A percentile compares a stretch with the other conserved stretches of the same genome.
Conservation (phyloP, 2,888 invertebrate species). For the Lissonota sp. region DNA sequence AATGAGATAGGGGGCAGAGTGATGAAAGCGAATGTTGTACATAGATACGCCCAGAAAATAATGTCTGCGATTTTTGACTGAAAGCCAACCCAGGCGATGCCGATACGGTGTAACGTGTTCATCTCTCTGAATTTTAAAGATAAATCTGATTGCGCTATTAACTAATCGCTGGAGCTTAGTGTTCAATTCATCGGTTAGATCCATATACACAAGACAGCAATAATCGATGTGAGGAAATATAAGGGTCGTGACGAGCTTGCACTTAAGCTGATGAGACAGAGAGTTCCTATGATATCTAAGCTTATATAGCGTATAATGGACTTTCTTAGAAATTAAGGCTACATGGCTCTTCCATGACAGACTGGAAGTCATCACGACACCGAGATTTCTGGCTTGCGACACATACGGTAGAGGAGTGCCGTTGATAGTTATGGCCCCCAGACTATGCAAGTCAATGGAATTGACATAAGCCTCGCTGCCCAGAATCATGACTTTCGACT, state of each 20-base stretch:
- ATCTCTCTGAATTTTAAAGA: slow-evolving; percentile 28
- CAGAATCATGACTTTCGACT: too few relatives aligned
- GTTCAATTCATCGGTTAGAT: slow-evolving; percentile 22
- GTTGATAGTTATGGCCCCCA: too few relatives aligned
- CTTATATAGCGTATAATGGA: slow-evolving; percentile 7
- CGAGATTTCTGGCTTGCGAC: neutral
- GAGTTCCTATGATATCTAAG: neutral
- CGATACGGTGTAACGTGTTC: slow-evolving; percentile 41
- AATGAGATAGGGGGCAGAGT: neutral
- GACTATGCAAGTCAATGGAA: too few relatives aligned
- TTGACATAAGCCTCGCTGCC: too few relatives aligned
- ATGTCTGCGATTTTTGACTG: neutral
- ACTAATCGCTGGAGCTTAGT: slow-evolving; percentile 29
- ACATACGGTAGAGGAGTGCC: slow-evolving; percentile 1
- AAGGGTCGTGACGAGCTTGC: neutral
- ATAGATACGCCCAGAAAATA: neutral
- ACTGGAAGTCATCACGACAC: neutral
- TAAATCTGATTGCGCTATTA: slow-evolving; percentile 34
- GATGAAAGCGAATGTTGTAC: neutral
- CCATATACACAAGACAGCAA: slow-evolving; percentile 39
- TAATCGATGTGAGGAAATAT: slow-evolving; percentile 40
- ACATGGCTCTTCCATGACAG: slow-evolving; percentile 42
- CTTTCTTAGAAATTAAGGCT: neutral
- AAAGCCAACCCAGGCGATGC: slow-evolving; percentile 21
- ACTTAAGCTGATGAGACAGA: too few relatives aligned